Base-by-base conservation (phyloP, 2,797 vertebrate genomes). In the Carduelis carduelis region DNA sequence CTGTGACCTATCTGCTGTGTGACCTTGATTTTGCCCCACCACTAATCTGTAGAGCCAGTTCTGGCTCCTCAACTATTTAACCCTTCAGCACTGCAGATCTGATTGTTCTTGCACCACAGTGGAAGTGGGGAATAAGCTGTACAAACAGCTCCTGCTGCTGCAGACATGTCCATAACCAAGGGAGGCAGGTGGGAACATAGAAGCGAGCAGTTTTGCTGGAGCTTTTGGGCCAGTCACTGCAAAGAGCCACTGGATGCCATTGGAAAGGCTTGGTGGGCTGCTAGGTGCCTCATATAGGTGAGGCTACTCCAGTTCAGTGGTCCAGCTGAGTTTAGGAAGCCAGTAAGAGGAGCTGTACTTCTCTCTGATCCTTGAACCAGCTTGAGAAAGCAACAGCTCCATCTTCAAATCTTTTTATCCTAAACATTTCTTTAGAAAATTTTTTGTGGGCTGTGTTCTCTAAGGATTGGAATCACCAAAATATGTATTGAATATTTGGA, bases 21-120 rank as follows among this genome's bases (percentile, higher is more conserved):
- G 94, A 95, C 96, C 96, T 96, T 94, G 76, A 9, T 65, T 75
- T 90, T 96, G 91, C 83, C 85, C 83, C 83, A 81, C 50, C 90
- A 43, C 90, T 93, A 30, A 96, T 94, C 65, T 86, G 70, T 6
- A 53, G 46, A 61, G 47, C 39, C 64, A 32, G 55, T 75, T 57
- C 91, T 88, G 87, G 43, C 57, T 74, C 69, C 65, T 60, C 74
- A 35, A 11, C 89, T 56, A 1, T 91, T 90, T 79, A 88, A 88
- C 87, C 72, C 92, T 68, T 71, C 41, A 4, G 13, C 49, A 56
- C 2, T 23, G 61, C 4, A 37, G 80, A 52, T 16, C 14, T 44
- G 69, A 23, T 81, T 78, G 78, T 14, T 37, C 56, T 57, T 12
- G 34, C 47, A 44, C 43, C 55, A 8, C 55, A 20, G 59, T 27